These are phyloP conservation scores for Sorex fumeus DNA, from an alignment of 2,113 vertebrate species.

Conservation along the genomic window DNA sequence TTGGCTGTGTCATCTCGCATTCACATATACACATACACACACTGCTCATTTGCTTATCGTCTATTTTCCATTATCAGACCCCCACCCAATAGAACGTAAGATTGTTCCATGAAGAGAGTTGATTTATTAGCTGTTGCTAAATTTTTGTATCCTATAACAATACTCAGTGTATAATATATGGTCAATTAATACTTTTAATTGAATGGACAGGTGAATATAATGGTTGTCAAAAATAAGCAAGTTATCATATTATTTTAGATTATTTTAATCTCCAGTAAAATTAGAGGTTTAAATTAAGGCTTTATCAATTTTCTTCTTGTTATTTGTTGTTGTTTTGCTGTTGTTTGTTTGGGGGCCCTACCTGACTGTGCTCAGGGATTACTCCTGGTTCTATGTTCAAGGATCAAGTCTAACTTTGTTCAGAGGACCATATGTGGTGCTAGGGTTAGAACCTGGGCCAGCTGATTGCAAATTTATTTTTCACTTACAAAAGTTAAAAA, in stretches of 20 bases:
- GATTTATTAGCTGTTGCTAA: not conserved
- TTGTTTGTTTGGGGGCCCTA: too few species aligned
- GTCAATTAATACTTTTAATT: slow-evolving; percentile 11
- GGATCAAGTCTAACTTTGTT: too few species aligned
- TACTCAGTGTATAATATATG: not conserved
- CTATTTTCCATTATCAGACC: not conserved
- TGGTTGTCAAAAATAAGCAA: not conserved
- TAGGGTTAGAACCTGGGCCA: too few species aligned
- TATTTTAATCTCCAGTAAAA: slow-evolving; percentile 39
- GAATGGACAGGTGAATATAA: not conserved
- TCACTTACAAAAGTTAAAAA: not conserved
- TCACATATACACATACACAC: too few species aligned
- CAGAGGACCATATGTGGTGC: too few species aligned
- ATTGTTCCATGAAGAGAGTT: not conserved
- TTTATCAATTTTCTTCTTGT: not conserved
- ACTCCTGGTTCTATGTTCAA: too few species aligned
- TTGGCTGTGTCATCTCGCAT: too few species aligned
- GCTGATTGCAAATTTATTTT: not conserved
- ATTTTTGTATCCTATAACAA: not conserved
- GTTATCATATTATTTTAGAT: not conserved
- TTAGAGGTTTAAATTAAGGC: not conserved
- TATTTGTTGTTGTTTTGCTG: not conserved
- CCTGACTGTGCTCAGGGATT: too few species aligned
- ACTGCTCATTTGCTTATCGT: not conserved
- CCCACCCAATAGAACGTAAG: not conserved